A percentile compares a stretch with the other conserved stretches of the same genome.
Evolutionary conservation across 2,797 vertebrate genomes (phyloP).

Genomic region (Fundulus diaphanus): DNA sequence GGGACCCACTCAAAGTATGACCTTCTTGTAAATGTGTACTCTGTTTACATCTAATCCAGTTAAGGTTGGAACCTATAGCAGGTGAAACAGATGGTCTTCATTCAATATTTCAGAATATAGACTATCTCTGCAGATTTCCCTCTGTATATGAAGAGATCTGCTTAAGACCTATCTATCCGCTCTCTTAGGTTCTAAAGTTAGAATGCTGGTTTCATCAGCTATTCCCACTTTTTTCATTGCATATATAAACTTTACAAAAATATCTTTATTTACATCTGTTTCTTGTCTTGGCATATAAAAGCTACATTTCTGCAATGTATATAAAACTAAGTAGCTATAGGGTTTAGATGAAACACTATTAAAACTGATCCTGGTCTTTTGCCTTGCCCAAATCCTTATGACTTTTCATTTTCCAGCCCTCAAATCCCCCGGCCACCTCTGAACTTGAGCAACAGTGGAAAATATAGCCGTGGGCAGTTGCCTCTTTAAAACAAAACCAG

Average conservation of each 20-base stretch:
- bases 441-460: slow-evolving; percentile 62
- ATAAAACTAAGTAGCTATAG: neutral
- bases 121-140: slow-evolving; percentile 8
- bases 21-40: slow-evolving; percentile 10
- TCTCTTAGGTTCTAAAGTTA: slow-evolving; percentile 23
- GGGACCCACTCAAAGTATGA: neutral
- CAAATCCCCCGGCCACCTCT: slow-evolving; percentile 65
- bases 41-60: slow-evolving; percentile 30
- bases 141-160: slow-evolving; percentile 15
- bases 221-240: slow-evolving; percentile 13
- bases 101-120: slow-evolving; percentile 10
- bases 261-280: slow-evolving; percentile 14
- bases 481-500: slow-evolving; percentile 60
- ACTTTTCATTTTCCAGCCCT: slow-evolving; percentile 48
- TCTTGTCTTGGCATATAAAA: neutral
- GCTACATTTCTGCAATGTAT: neutral
- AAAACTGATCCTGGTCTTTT: slow-evolving; percentile 36
- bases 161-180: slow-evolving; percentile 15
- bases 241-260: neutral
- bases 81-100: slow-evolving; percentile 3
- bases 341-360: slow-evolving; percentile 7
- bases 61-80: slow-evolving; percentile 10
- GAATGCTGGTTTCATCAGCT: slow-evolving; percentile 20
- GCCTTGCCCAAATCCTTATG: slow-evolving; percentile 36
- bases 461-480: slow-evolving; percentile 57